Conservation (phyloP, 2,888 invertebrate species). For the Venusia cambrica region DNA sequence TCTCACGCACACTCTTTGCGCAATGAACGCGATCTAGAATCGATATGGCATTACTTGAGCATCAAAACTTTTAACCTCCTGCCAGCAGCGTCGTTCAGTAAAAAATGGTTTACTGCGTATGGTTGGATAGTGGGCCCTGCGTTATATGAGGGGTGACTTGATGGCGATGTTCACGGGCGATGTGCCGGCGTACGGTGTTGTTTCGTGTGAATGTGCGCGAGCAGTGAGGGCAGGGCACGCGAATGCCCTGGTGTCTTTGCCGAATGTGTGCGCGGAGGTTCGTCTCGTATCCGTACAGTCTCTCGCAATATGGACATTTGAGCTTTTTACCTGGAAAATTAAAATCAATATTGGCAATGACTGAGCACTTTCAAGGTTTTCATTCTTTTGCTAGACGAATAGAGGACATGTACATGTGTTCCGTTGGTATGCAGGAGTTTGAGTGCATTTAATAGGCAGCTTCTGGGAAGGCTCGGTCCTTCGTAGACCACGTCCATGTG, state of each 20-base stretch:
- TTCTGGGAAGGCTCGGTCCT: no score
- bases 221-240: slow-evolving; percentile 95
- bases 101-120: slow-evolving; percentile 80
- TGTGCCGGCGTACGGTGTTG: slow-evolving; percentile 94
- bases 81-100: no score
- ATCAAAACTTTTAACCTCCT: no score
- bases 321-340: slow-evolving; percentile 89
- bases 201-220: slow-evolving; percentile 94
- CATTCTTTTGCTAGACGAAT: no score
- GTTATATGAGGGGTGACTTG: slow-evolving; percentile 84
- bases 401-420: neutral
- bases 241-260: slow-evolving; percentile 94
- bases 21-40: no score
- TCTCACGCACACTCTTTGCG: no score
- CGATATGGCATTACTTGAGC: no score
- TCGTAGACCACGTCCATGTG: neutral
- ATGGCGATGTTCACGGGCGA: slow-evolving; percentile 93
- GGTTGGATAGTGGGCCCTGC: slow-evolving; percentile 82
- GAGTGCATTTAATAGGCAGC: no score
- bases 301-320: slow-evolving; percentile 95
- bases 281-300: slow-evolving; percentile 95
- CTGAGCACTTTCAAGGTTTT: no score
- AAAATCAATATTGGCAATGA: no score
- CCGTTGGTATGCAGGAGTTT: no score
- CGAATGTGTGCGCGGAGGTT: slow-evolving; percentile 94